These are phyloP conservation scores for Atethmia centrago DNA, from an alignment of 2,888 invertebrate genomes.

Conservation along the genomic window DNA sequence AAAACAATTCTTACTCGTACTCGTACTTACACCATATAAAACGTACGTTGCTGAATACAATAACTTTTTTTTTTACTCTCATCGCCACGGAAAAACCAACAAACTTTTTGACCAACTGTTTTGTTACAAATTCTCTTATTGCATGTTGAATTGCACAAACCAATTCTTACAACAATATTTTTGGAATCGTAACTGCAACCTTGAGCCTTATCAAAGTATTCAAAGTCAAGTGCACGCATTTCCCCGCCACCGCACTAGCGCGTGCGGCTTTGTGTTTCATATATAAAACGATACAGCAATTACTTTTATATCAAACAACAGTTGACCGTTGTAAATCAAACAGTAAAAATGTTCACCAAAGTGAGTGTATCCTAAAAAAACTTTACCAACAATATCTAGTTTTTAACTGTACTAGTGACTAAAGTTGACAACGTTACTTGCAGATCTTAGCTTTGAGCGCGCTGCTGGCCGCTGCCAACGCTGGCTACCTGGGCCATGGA, in stretches of 20 bases:
- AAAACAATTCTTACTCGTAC: no score
- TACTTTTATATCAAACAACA: constrained; percentile 75
- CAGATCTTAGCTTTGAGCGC: constrained; percentile 62
- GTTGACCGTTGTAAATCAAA: constrained; percentile 70
- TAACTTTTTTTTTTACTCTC: no score
- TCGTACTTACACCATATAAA: no score
- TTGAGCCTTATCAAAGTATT: constrained; percentile 30
- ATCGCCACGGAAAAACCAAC: neutral
- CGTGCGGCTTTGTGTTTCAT: constrained; percentile 11
- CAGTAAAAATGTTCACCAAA: constrained; percentile 82
- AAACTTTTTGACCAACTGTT: neutral
- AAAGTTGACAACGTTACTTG: constrained; percentile 1
- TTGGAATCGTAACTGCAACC: constrained; percentile 8
- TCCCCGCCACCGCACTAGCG: constrained; percentile 58
- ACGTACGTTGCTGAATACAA: neutral
- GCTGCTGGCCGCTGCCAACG: constrained; percentile 75
- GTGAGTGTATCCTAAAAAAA: constrained; percentile 64
- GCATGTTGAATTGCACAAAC: neutral
- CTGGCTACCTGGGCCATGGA: constrained; percentile 70
- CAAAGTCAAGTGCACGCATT: constrained; percentile 54
- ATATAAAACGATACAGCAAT: constrained; percentile 69
- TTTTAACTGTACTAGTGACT: neutral
- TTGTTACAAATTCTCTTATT: neutral
- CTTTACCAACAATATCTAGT: accelerated
- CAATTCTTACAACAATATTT: neutral